These are phyloP conservation scores for Strigops habroptila DNA, from an alignment of 2,113 vertebrate species.

Conservation along the genomic window DNA sequence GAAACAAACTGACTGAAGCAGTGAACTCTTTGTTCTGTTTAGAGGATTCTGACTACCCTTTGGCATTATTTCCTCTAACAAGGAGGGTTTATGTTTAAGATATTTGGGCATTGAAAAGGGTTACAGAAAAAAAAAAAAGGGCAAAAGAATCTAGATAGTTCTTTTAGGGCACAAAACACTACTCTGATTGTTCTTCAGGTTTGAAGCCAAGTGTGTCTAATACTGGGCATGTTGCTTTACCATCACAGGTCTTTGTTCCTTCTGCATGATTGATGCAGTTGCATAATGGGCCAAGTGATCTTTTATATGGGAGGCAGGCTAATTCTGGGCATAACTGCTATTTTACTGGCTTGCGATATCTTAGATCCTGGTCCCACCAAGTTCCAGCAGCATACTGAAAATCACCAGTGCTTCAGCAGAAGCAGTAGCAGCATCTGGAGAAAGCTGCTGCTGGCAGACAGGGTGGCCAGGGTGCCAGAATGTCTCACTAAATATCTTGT, in stretches of 20 bases:
- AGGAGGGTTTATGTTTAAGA: slow-evolving; percentile 6
- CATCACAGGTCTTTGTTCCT: neutral
- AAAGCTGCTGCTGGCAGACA: neutral
- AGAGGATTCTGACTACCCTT: slow-evolving; percentile 22
- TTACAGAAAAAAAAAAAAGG: neutral
- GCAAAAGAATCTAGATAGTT: neutral
- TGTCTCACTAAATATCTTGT: neutral
- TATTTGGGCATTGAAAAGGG: neutral
- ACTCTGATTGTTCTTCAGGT: neutral
- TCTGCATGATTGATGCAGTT: neutral
- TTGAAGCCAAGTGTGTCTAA: neutral
- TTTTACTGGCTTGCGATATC: rapidly evolving
- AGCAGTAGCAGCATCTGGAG: neutral
- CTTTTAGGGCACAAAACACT: neutral
- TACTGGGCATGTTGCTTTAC: neutral
- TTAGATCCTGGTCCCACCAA: neutral
- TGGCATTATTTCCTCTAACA: slow-evolving; percentile 16
- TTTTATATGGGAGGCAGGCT: neutral
- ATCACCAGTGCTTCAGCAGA: neutral
- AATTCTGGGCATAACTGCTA: neutral
- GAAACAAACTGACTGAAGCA: neutral
- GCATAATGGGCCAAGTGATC: neutral
- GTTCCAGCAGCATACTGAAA: neutral
- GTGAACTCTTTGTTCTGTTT: neutral
- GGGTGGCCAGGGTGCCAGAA: rapidly evolving